Evolutionary conservation across 2,113 vertebrate genomes (phyloP).

Genomic region (Chitala chitala): DNA sequence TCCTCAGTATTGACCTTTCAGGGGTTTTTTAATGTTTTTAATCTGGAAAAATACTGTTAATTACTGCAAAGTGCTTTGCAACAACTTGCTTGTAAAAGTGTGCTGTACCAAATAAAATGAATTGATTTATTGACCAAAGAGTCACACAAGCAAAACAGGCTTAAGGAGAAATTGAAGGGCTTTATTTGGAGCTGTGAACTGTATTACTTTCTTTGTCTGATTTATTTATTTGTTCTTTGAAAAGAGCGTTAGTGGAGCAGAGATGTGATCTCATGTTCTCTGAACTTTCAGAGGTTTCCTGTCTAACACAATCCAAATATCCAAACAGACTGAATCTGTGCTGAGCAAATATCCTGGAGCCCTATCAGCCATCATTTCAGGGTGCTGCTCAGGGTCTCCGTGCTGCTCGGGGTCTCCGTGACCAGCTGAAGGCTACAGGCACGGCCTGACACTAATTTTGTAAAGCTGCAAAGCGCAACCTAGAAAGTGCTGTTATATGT

Average conservation of each 20-base stretch:
- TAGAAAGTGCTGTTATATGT: neutral
- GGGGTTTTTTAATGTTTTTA: no score
- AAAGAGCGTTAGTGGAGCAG: neutral
- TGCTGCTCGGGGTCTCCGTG: neutral
- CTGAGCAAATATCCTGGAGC: neutral
- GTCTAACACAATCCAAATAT: neutral
- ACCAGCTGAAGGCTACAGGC: neutral
- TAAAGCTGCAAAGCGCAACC: neutral
- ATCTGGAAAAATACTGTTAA: no score
- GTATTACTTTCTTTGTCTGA: neutral
- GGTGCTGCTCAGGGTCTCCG: neutral
- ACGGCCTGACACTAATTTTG: neutral
- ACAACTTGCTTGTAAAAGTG: no score
- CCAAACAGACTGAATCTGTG: constrained; percentile 1
- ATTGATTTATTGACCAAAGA: no score
- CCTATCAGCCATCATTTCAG: neutral
- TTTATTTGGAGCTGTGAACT: neutral
- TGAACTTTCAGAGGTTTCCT: neutral
- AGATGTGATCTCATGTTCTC: constrained; percentile 9
- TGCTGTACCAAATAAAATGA: no score
- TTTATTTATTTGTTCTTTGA: neutral
- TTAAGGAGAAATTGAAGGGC: neutral
- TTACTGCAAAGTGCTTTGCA: no score
- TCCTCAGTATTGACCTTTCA: no score
- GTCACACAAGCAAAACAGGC: neutral